These are phyloP conservation scores for Psammodynastes pulverulentus DNA, from an alignment of 2,113 vertebrate genomes.

Conservation along the genomic window DNA sequence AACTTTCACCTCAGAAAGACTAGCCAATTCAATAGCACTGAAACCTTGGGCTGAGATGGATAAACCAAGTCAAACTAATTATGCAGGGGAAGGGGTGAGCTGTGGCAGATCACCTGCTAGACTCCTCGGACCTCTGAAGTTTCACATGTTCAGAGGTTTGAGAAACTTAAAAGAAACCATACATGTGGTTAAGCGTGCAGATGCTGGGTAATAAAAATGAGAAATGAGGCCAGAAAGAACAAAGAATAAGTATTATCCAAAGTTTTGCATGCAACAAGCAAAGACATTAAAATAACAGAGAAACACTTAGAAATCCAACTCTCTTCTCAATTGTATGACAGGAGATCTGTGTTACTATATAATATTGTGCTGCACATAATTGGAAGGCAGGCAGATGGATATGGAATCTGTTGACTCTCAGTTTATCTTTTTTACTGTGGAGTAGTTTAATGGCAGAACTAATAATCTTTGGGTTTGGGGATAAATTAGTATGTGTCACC, in stretches of 20 bases:
- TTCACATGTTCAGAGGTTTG: not conserved
- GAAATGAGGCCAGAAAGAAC: not conserved
- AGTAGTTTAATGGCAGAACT: not conserved
- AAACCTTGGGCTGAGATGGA: not conserved
- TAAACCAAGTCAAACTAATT: not conserved
- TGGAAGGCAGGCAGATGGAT: not conserved
- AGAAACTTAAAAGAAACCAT: not conserved
- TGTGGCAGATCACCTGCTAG: not conserved
- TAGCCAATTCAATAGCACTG: not conserved
- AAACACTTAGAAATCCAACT: not conserved
- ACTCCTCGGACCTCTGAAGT: not conserved
- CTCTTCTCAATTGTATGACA: not conserved
- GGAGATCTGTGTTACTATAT: not conserved
- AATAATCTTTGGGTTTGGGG: slow-evolving; percentile 25
- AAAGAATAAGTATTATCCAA: not conserved
- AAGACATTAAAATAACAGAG: not conserved
- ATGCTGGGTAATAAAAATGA: not conserved
- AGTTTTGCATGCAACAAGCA: not conserved
- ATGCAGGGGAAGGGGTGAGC: not conserved
- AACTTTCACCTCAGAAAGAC: not conserved
- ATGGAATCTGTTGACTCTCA: not conserved
- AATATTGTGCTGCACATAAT: not conserved
- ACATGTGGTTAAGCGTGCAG: not conserved
- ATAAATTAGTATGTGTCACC: slow-evolving; percentile 26
- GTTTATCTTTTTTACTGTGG: slow-evolving; percentile 4